Percentiles rank a stretch among this genome's conserved stretches.
Conservation (phyloP, 1,140 invertebrate genomes). For the Caenorhabditis latens region DNA sequence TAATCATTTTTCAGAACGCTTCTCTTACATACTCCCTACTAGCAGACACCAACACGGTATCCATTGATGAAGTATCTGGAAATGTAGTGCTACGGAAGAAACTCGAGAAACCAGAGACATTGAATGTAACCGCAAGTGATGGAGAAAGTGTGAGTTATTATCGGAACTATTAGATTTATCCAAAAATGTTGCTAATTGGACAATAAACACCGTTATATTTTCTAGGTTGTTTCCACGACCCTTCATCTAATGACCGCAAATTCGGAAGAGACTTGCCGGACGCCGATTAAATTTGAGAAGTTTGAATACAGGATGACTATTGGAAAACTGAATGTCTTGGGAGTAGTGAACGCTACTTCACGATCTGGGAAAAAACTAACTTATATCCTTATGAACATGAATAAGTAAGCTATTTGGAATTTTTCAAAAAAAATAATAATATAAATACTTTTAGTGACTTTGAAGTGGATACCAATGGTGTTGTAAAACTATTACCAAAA, state of each 20-base stretch:
- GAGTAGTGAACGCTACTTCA: slow-evolving; percentile 32
- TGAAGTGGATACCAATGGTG: slow-evolving; percentile 35
- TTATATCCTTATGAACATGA: slow-evolving; percentile 61
- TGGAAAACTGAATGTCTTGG: slow-evolving; percentile 51
- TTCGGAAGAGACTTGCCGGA: slow-evolving; percentile 7
- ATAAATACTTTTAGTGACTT: slow-evolving; percentile 53
- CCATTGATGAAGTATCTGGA: slow-evolving; percentile 38
- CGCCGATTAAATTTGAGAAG: slow-evolving; percentile 51
- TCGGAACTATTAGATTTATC: background rate
- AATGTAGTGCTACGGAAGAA: slow-evolving; percentile 22
- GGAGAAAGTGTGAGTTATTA: slow-evolving; percentile 35
- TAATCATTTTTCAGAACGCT: background rate
- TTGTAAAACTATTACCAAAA: slow-evolving; percentile 33
- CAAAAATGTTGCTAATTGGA: no score
- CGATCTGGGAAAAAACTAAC: background rate
- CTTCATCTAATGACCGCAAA: slow-evolving; percentile 32
- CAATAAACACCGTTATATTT: background rate
- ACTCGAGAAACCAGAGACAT: slow-evolving; percentile 36
- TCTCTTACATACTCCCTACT: slow-evolving; percentile 36
- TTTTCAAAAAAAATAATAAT: background rate
- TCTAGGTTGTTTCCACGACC: slow-evolving; percentile 24
- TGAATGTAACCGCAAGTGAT: slow-evolving; percentile 55
- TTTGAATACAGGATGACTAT: slow-evolving; percentile 54
- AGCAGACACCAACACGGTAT: slow-evolving; percentile 25
- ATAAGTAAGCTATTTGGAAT: slow-evolving; percentile 25